Percentiles rank a stretch among this genome's conserved stretches.
Evolutionary conservation across 2,888 invertebrate genomes (phyloP).

Genomic region (Nudaria mundana): DNA sequence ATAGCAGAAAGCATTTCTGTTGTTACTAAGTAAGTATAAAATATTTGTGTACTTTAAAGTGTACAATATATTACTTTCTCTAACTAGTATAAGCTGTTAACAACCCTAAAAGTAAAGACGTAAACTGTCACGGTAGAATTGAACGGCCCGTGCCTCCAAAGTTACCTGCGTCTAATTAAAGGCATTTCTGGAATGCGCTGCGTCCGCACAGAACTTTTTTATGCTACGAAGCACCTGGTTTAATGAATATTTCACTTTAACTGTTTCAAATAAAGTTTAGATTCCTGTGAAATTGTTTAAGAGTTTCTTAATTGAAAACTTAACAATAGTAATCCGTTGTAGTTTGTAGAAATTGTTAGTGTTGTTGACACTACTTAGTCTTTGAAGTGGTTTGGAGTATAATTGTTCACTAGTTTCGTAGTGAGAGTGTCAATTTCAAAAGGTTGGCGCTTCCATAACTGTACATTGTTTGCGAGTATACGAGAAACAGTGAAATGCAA

Average conservation of each 20-base stretch:
- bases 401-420: slow-evolving; percentile 16
- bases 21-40: too few relatives aligned
- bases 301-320: slow-evolving; percentile 24
- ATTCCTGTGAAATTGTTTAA: slow-evolving; percentile 3
- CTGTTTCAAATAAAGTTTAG: slow-evolving; percentile 7
- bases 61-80: background rate
- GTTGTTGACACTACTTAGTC: slow-evolving; percentile 22
- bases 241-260: slow-evolving; percentile 24
- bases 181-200: slow-evolving; percentile 56
- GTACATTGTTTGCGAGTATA: slow-evolving; percentile 10
- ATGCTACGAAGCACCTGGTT: slow-evolving; percentile 15
- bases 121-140: slow-evolving; percentile 25
- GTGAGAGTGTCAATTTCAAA: slow-evolving; percentile 15
- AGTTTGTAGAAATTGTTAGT: slow-evolving; percentile 22
- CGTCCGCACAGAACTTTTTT: slow-evolving; percentile 41
- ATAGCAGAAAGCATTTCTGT: too few relatives aligned
- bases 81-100: slow-evolving; percentile 8
- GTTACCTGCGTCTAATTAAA: slow-evolving; percentile 55
- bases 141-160: slow-evolving; percentile 15
- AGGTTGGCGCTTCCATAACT: slow-evolving; percentile 7
- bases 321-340: slow-evolving; percentile 28
- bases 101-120: slow-evolving; percentile 27
- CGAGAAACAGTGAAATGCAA: background rate
- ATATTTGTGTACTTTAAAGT: too few relatives aligned
- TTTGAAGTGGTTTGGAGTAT: slow-evolving; percentile 21